Percentiles rank a stretch among this genome's conserved stretches.
Conservation (phyloP, 2,113 vertebrate species). For the Micronisus gabar region DNA sequence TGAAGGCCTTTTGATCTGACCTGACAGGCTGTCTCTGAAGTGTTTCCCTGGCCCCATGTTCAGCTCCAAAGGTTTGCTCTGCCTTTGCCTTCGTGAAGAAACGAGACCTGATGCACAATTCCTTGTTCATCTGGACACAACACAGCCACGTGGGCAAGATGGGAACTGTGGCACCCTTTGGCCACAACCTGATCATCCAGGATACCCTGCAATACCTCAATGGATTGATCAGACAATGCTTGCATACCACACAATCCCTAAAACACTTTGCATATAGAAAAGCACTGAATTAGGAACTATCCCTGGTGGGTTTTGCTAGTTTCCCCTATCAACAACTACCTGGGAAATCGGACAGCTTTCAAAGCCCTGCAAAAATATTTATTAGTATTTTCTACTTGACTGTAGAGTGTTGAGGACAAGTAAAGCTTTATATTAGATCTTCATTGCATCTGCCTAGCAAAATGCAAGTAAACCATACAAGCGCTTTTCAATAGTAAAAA, state of each 20-base stretch:
- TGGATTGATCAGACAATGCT: background rate
- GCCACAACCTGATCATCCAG: background rate
- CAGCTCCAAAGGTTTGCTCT: background rate
- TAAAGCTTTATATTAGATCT: background rate
- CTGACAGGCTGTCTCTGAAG: background rate
- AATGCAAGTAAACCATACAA: background rate
- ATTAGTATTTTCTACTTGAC: background rate
- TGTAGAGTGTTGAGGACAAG: background rate
- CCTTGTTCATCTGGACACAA: background rate
- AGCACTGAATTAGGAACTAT: background rate
- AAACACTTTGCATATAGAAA: background rate
- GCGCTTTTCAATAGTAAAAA: background rate
- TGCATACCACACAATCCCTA: background rate
- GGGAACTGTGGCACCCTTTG: background rate
- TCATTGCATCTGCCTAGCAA: background rate
- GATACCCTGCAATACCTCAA: fast-evolving
- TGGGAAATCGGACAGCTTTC: background rate
- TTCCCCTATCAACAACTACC: background rate
- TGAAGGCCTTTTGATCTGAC: background rate
- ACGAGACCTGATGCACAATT: background rate
- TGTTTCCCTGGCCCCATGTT: background rate
- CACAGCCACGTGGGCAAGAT: background rate
- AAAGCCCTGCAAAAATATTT: background rate
- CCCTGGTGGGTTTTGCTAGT: background rate
- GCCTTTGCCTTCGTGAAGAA: background rate